Evolutionary conservation across 2,797 vertebrate genomes (phyloP).

Genomic region (Sebastes paucispinis): DNA sequence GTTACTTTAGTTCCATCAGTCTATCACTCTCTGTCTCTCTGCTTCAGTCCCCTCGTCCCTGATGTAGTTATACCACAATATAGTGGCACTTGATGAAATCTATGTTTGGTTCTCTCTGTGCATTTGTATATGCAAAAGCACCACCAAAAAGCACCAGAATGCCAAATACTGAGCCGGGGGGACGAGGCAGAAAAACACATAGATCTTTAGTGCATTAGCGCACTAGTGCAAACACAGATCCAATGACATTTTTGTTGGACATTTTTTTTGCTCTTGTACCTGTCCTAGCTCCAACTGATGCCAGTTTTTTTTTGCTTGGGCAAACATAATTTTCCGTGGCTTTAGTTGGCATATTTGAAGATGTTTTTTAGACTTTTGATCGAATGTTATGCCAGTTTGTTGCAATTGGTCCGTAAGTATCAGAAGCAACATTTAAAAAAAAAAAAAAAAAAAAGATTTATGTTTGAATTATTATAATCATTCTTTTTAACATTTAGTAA

Average conservation of each 20-base stretch:
- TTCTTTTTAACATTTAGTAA: neutral
- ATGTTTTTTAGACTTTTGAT: neutral
- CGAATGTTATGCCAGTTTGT: neutral
- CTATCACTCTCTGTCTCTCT: slow-evolving; percentile 26
- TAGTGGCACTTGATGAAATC: slow-evolving; percentile 30
- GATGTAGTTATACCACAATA: slow-evolving; percentile 37
- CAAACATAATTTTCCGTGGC: neutral
- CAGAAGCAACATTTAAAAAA: neutral
- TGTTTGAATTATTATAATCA: neutral
- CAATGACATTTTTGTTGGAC: neutral
- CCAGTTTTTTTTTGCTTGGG: neutral
- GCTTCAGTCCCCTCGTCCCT: slow-evolving; percentile 28
- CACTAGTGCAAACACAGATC: neutral
- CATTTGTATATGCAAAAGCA: neutral
- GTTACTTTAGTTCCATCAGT: slow-evolving; percentile 33
- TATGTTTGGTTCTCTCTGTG: neutral
- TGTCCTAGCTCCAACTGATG: neutral
- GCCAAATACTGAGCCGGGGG: neutral
- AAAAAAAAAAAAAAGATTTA: neutral
- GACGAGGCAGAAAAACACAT: neutral
- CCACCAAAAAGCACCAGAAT: neutral
- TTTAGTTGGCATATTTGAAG: neutral
- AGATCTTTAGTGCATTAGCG: neutral
- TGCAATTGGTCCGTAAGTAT: neutral
- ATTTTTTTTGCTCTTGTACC: neutral